These are phyloP conservation scores for Cossypha caffra DNA, from an alignment of 2,797 vertebrate genomes.

Conservation along the genomic window DNA sequence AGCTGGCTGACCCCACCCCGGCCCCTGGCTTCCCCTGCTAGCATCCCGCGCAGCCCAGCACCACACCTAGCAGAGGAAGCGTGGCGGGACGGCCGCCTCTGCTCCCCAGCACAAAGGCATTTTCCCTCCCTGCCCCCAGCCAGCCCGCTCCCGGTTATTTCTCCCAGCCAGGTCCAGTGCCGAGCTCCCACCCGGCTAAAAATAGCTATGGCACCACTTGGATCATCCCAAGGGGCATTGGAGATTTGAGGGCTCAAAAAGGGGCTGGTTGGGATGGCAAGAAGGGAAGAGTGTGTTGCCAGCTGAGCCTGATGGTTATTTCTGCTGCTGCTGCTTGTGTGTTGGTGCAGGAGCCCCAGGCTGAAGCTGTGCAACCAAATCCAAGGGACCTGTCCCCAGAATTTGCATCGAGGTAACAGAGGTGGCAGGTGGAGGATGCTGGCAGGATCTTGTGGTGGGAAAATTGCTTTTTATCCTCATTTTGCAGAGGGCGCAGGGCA, in stretches of 20 bases:
- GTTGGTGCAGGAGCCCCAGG: background rate
- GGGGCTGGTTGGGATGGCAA: background rate
- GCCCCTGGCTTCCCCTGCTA: conserved; percentile 24
- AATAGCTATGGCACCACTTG: background rate
- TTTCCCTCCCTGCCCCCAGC: background rate
- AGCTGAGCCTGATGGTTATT: background rate
- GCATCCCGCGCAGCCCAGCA: conserved; percentile 26
- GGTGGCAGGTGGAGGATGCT: background rate
- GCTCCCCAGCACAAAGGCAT: conserved; percentile 60
- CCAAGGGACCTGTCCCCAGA: background rate
- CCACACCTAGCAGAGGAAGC: conserved; percentile 84
- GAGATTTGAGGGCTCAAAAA: background rate
- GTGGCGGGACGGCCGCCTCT: conserved; percentile 80
- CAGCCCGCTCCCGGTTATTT: background rate
- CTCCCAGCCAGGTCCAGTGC: background rate
- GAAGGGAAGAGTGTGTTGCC: background rate
- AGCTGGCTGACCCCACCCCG: background rate
- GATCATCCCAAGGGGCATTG: fast-evolving
- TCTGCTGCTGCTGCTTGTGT: background rate
- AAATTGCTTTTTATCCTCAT: background rate
- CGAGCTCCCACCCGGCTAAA: background rate
- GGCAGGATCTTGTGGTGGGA: fast-evolving
- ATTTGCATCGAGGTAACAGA: background rate
- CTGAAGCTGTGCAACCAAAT: background rate
- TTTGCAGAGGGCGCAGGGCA: background rate